Base-by-base conservation (phyloP, 2,888 invertebrate genomes). In the Lasius platythorax region DNA sequence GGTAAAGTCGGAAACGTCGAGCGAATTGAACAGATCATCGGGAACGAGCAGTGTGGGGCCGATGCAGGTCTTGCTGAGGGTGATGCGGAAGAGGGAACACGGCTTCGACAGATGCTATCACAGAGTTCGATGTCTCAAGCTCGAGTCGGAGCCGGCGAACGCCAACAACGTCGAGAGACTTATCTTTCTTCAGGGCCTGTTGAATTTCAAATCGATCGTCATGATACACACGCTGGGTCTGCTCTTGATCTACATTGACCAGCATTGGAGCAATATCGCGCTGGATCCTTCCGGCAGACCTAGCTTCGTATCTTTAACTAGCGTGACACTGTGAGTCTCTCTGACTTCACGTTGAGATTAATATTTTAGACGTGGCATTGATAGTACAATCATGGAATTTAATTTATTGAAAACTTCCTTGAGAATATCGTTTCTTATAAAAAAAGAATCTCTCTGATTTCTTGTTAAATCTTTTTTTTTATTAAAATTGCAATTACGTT, bases 151-250 rank as follows among this genome's bases (percentile, higher is more conserved):
- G 91, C 96, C 96, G 0, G 88, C 94, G 0, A 93, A 96, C 88
- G 95, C 95, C 46, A 95, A 95, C 0, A 96, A 96, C 18, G 95
- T 95, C 15, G 96, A 97, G 85, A 96, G 96, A 72, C 94, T 95
- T 3, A 92, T 96, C 23, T 97, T 96, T 92, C 95, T 97, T 0
- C 95, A 96, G 78, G 96, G 97, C 0, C 94, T 96, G 0, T 93
- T 97, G 0, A 96, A 97, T 94, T 96, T 97, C 92, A 95, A 96
- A 63, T 96, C 96, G 86, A 96, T 95, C 8, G 95, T 96, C 75
- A 96, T 96, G 84, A 95, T 98, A 4, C 96, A 97, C 91, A 97
- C 98, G 0, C 93, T 97, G 3, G 98, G 98, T 5, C 96, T 97
- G 0, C 94, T 98, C 61, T 94, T 98, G 30, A 96, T 97, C 91